phyloP scores from a whole-genome alignment of 2,113 vertebrate species.

The Recurvirostra avosetta region DNA sequence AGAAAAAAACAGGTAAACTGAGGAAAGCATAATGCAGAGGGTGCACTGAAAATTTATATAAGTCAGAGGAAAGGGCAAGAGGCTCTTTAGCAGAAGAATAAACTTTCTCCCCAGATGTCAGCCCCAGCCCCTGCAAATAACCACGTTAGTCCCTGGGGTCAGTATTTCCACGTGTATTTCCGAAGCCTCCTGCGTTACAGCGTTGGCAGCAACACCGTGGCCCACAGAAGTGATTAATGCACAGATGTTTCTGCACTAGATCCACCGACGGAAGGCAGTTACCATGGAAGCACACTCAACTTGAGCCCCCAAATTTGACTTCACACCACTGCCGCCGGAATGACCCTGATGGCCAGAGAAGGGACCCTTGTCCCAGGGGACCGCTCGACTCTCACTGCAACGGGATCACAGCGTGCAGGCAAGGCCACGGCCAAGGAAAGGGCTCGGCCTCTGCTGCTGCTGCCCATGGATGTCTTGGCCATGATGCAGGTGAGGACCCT shows the following conservation, averaged over 20 bases:
- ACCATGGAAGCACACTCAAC: not conserved
- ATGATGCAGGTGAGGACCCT: rapidly evolving
- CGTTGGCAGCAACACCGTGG: not conserved
- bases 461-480: no score
- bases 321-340: not conserved
- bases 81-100: not conserved
- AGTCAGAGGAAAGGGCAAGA: not conserved
- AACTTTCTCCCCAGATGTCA: not conserved
- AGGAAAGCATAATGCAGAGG: not conserved
- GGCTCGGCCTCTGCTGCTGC: not conserved
- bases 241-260: not conserved
- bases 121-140: not conserved
- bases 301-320: not conserved
- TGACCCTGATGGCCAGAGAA: not conserved
- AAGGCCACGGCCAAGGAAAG: not conserved
- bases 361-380: not conserved
- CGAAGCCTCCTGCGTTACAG: not conserved
- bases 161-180: not conserved
- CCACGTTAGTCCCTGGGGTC: not conserved
- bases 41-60: rapidly evolving
- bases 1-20: not conserved
- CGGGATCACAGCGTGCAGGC: no score
- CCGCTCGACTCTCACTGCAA: rapidly evolving
- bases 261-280: not conserved
- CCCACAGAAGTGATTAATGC: not conserved